Base-by-base conservation (phyloP, 92 coral and sea anemone species). In the Actinernus sp. region DNA sequence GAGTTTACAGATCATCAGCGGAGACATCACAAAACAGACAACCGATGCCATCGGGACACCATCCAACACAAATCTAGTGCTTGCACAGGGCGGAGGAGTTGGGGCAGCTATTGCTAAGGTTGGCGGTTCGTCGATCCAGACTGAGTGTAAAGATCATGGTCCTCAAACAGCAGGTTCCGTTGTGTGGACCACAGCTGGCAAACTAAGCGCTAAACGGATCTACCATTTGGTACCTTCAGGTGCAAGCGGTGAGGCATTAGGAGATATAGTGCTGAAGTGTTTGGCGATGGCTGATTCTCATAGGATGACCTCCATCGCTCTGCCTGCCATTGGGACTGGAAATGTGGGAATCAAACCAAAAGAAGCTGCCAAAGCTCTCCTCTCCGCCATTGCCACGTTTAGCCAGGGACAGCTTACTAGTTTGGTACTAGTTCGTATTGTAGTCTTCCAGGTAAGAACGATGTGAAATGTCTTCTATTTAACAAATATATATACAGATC, bases 281-380 rank as follows among this genome's bases (percentile, higher is more conserved):
- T 75, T 92, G 3, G 19, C 26, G 26, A 18, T 6, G 30, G 88
- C 83, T 1, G 81, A 78, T 8, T 16, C 57, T 0, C 1, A 46
- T 10, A 50, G 80, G 2, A 4, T 89, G 20, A 46, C 52, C 6
- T 78, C 93, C 0, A 79, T 87, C 18, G 71, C 93, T 10, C 38
- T 92, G 4, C 97, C 94, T 21, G 97, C 97, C 2, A 32, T 92
- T 5, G 93, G 91, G 11, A 88, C 93, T 9, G 97, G 93, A 31
- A 61, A 49, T 12, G 51, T 57, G 2, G 27, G 63, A 4, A 55
- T 63, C 1, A 37, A 17, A 0, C 68, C 78, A 1, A 63, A 82
- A 52, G 66, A 78, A n/a, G 67, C 80, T 4, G 88, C 91, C 0
- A 72, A 82, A 34, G 70, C 77, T 13, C 52, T 87, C 33, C 18